Evolutionary conservation across 2,113 vertebrate species (phyloP).

Genomic region (Misgurnus anguillicaudatus): DNA sequence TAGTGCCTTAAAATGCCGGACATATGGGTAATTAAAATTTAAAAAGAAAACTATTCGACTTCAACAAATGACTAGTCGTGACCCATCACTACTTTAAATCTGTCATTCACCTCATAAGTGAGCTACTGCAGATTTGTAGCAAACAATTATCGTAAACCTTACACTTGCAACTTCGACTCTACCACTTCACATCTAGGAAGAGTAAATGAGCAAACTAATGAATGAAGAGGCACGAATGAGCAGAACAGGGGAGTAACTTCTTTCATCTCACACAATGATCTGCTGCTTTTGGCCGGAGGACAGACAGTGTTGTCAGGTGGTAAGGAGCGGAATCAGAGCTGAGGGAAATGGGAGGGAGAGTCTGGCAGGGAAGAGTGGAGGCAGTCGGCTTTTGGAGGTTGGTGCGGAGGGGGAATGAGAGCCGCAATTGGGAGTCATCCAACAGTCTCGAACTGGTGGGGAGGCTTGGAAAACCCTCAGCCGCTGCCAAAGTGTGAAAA

Average conservation of each 20-base stretch:
- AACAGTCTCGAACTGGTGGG: constrained; percentile 76
- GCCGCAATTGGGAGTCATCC: constrained; percentile 83
- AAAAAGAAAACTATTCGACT: too few relatives aligned
- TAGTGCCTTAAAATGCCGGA: too few relatives aligned
- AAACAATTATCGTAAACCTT: constrained; percentile 12
- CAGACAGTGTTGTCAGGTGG: constrained; percentile 77
- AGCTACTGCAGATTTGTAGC: constrained; percentile 20
- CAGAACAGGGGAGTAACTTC: constrained; percentile 49
- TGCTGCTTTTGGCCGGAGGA: constrained; percentile 77
- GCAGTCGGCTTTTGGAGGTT: constrained; percentile 62
- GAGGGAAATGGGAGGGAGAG: constrained; percentile 71
- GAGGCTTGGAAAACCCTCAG: constrained; percentile 72
- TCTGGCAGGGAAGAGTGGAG: constrained; percentile 77
- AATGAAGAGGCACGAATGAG: constrained; percentile 43
- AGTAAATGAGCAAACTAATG: constrained; percentile 62
- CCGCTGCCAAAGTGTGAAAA: constrained; percentile 68
- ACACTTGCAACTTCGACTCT: constrained; percentile 16
- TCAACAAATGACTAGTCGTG: too few relatives aligned
- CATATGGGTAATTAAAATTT: too few relatives aligned
- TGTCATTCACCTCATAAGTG: too few relatives aligned
- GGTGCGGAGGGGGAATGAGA: constrained; percentile 73
- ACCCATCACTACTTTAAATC: too few relatives aligned
- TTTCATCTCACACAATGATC: constrained; percentile 60
- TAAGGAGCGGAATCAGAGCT: constrained; percentile 68
- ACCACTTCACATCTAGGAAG: constrained; percentile 31